Base-by-base conservation (phyloP, 2,113 vertebrate genomes). In the Eira barbara region DNA sequence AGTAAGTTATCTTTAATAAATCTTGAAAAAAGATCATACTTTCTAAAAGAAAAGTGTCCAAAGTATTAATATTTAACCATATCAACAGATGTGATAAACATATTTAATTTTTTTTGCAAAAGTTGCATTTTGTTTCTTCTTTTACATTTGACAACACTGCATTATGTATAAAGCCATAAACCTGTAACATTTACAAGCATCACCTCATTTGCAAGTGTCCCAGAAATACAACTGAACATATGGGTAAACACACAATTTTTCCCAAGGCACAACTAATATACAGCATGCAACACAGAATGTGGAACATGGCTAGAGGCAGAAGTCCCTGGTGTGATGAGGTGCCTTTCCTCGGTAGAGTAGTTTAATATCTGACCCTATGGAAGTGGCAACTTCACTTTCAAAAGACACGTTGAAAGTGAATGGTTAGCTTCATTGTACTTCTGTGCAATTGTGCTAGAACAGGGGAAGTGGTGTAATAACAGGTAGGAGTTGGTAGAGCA, bases 181-280 rank as follows among this genome's bases (percentile, higher is more conserved):
- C 86, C 47, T 82, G 8, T 45, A 85, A 78, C 21, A 92, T 81
- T 90, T 92, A 47, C 63, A 84, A 25, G 49, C 25, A 71, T 81
- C 83, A 42, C 27, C 42, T 94, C 31, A 73, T 96, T 95, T 96
- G 15, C 90, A 95, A 97, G 34, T 79, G 27, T 94, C 55, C 81
- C 96, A 96, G 91, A 97, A 97, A 95, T 96, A 91, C 47, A 88
- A 42, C 49, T 79, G 85, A 96, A 78, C 84, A 95, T 96, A 94
- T 92, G 93, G 93, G 34, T 52, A 80, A 96, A 65, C 80, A 69
- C 23, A 97, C 9, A 87, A 71, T 57, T 95, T 87, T 93, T 71
- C 52, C 47, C 13, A 69, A 82, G 79, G 29, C 34, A 79, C 36
- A 94, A 18, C 69, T 80, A 23, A 61, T 86, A 27, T 11, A 47